phyloP scores from a whole-genome alignment of 2,113 vertebrate genomes.

The Copsychus sechellarum region DNA sequence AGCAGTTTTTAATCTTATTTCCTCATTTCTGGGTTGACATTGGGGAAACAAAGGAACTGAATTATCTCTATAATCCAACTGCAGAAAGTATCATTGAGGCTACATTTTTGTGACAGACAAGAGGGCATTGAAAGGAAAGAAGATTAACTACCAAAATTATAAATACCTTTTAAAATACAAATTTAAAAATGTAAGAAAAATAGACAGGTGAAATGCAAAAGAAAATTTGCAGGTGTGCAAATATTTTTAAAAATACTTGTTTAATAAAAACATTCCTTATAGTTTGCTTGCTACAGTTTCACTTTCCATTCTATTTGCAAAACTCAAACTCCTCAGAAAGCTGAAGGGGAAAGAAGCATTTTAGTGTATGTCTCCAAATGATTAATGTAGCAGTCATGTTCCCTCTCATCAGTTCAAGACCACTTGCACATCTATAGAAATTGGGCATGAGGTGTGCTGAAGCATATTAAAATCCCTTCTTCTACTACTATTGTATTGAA shows the following conservation, averaged over 20 bases:
- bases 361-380: conserved; percentile 29
- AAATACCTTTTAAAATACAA: neutral
- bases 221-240: neutral
- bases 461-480: conserved; percentile 49
- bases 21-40: neutral
- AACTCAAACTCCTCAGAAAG: neutral
- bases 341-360: conserved; percentile 24
- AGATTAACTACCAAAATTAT: neutral
- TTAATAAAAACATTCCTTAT: neutral
- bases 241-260: neutral
- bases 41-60: neutral
- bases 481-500: conserved; percentile 4
- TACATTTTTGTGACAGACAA: conserved; percentile 21
- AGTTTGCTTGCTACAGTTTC: neutral
- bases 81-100: neutral
- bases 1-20: neutral
- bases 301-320: conserved; percentile 2
- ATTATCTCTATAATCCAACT: neutral
- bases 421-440: conserved; percentile 38
- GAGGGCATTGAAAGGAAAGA: neutral
- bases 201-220: neutral
- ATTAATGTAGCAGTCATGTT: conserved; percentile 62
- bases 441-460: neutral
- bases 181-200: neutral
- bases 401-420: conserved; percentile 52